Evolutionary conservation across 1,140 invertebrate genomes (phyloP), one percentile per base, ranked within the genome.

Genomic region (Leptinotarsa defecta): DNA sequence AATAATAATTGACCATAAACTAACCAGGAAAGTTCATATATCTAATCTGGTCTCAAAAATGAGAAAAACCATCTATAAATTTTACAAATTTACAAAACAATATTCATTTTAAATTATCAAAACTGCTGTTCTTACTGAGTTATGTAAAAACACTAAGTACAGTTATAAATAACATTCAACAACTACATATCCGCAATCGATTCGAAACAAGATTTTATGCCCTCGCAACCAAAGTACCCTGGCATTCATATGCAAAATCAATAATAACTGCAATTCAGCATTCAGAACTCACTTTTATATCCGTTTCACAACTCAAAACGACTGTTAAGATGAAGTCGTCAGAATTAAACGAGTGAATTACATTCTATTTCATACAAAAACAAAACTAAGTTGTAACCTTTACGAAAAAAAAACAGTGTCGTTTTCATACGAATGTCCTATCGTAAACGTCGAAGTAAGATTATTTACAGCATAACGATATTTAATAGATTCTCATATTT

Each of bases 401-500:
- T 57, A 19, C 17, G n/a, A 5, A 57, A 57, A 57, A 57, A 57
- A 57, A 57, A 43, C 34, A 43, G 1, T 43, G 34, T 57, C 15
- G 52, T 17, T 15, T 57, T n/a, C n/a, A 57, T 57, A 17, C 17
- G 4, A 57, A 57, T 57, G n/a, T 8, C 13, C n/a, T 19, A n/a
- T 57, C 64, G 13, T 65, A 65, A 65, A 65, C 27, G 64, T 65
- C 64, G 4, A 13, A 22, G 6, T 65, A 4, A 24, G 13, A 65
- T 65, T 65, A 65, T 65, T 65, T 65, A 65, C 20, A 22, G 3
- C 64, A 65, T 65, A 20, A 11, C 11, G 4, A 65, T 65, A 13
- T 17, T 17, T 65, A 65, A 65, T 65, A 65, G 64, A 19, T n/a
- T 22, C 0, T 13, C 64, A 65, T 65, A 65, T 65, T 65, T 65